Conservation (phyloP, 1,140 invertebrate species). For the Gonioctena quinquepunctata region DNA sequence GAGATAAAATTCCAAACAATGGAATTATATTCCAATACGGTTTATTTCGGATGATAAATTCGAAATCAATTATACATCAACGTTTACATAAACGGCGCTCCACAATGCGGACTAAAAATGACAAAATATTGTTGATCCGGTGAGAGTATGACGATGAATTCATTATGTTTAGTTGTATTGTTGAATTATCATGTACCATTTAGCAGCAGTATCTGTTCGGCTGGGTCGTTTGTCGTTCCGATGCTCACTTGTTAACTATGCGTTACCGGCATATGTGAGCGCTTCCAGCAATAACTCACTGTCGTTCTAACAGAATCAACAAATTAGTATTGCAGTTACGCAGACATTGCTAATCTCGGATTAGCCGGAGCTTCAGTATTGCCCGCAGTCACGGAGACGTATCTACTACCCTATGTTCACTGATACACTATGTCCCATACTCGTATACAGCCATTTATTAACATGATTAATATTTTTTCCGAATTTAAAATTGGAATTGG, state of each 20-base stretch:
- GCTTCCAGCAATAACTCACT: constrained; percentile 54
- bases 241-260: constrained; percentile 43
- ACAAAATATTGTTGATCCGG: too few species aligned
- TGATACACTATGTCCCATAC: constrained; percentile 29
- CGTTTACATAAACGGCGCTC: too few species aligned
- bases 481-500: too few species aligned
- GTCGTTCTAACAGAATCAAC: constrained; percentile 55
- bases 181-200: constrained; percentile 11
- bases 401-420: constrained; percentile 35
- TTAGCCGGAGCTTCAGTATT: constrained; percentile 50
- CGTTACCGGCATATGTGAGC: constrained; percentile 42
- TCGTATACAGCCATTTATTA: not conserved
- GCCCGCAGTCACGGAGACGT: constrained; percentile 49
- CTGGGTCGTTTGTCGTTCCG: constrained; percentile 20
- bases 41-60: too few species aligned
- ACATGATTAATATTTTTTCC: not conserved
- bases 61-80: too few species aligned
- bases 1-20: too few species aligned
- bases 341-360: constrained; percentile 54
- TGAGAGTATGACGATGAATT: not conserved
- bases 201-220: constrained; percentile 2
- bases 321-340: constrained; percentile 57
- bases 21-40: too few species aligned
- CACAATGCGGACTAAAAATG: too few species aligned
- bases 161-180: constrained; percentile 3